Percentiles rank a stretch among this genome's conserved stretches.
Evolutionary conservation across 2,113 vertebrate species (phyloP).

Genomic region (Ceyx cyanopectus): DNA sequence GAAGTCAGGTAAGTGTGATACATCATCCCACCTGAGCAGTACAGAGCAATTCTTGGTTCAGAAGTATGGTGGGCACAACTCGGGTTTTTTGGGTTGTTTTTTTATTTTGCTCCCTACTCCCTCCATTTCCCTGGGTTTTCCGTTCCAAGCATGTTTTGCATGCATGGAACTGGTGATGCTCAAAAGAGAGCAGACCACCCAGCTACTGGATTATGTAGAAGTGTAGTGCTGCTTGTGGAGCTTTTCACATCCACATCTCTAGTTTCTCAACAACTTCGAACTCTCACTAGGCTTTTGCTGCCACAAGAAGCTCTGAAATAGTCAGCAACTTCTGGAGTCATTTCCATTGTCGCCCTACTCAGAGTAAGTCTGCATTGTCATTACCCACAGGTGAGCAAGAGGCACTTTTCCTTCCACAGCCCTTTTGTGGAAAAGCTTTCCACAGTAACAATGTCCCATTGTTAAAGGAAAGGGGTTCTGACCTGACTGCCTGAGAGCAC

Average conservation of each 20-base stretch:
- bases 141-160: not conserved
- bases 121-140: not conserved
- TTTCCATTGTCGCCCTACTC: not conserved
- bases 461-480: not conserved
- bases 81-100: not conserved
- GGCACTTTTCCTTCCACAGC: not conserved
- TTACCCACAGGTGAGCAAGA: accelerated
- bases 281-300: not conserved
- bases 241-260: not conserved
- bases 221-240: not conserved
- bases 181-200: not conserved
- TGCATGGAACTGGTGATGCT: not conserved
- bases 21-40: not conserved
- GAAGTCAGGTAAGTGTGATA: not conserved
- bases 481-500: not conserved
- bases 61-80: not conserved
- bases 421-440: not conserved
- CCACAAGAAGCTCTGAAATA: not conserved
- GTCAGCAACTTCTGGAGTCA: not conserved
- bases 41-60: not conserved
- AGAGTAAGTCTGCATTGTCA: not conserved
- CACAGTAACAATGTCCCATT: not conserved
- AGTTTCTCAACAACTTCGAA: not conserved
- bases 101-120: accelerated
- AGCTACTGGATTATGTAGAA: not conserved